phyloP scores from a whole-genome alignment of 2,888 invertebrate genomes.

The Panzeria rudis region DNA sequence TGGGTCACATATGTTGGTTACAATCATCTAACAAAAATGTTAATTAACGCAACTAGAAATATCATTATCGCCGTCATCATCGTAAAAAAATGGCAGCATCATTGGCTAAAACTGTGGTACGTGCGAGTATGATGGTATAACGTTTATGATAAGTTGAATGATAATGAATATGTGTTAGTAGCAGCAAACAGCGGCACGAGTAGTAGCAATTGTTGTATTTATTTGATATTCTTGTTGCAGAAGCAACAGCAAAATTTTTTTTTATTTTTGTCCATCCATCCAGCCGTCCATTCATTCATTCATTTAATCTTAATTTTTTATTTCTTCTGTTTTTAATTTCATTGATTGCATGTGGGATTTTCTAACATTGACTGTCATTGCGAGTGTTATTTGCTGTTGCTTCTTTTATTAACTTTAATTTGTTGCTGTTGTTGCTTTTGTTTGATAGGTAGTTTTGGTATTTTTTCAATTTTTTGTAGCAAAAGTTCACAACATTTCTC shows the following conservation, averaged over 20 bases:
- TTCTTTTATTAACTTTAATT: slow-evolving; percentile 45
- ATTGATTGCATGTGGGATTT: slow-evolving; percentile 71
- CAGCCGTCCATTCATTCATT: slow-evolving; percentile 57
- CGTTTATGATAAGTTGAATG: slow-evolving; percentile 46
- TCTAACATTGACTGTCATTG: slow-evolving; percentile 57
- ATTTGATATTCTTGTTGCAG: slow-evolving; percentile 33
- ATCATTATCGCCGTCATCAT: slow-evolving; percentile 63
- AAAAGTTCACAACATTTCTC: slow-evolving; percentile 72
- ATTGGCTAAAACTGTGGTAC: neutral
- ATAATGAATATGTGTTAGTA: slow-evolving; percentile 50
- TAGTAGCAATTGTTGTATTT: slow-evolving; percentile 45
- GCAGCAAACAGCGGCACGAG: slow-evolving; percentile 49
- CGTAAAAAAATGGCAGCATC: slow-evolving; percentile 13
- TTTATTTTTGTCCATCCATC: slow-evolving; percentile 30
- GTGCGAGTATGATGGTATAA: neutral
- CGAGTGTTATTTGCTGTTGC: slow-evolving; percentile 30
- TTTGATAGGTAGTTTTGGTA: slow-evolving; percentile 6
- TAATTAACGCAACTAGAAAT: slow-evolving; percentile 70
- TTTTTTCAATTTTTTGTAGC: slow-evolving; percentile 41
- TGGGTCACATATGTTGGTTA: slow-evolving; percentile 69
- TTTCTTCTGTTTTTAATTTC: slow-evolving; percentile 52
- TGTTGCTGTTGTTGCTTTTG: slow-evolving; percentile 33
- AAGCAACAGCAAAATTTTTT: slow-evolving; percentile 14
- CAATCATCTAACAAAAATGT: slow-evolving; percentile 69
- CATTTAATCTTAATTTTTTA: slow-evolving; percentile 39